phyloP scores from a whole-genome alignment of 1,140 invertebrate genomes.

The Cydia strobilella region DNA sequence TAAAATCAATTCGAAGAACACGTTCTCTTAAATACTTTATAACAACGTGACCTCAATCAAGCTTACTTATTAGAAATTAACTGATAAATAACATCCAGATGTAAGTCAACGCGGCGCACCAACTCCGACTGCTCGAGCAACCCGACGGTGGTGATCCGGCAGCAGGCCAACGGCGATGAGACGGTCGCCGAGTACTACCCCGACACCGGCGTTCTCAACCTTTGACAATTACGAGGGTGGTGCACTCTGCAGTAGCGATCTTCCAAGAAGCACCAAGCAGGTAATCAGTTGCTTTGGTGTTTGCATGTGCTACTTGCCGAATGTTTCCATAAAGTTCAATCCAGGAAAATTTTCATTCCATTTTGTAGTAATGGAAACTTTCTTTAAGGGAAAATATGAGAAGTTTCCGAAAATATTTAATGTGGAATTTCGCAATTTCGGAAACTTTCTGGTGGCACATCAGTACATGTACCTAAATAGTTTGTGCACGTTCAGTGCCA shows the following conservation, averaged over 20 bases:
- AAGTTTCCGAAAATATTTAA: too few species aligned
- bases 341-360: too few species aligned
- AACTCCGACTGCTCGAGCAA: conserved; percentile 53
- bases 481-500: too few species aligned
- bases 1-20: background rate
- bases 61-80: background rate
- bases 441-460: too few species aligned
- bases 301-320: too few species aligned
- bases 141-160: conserved; percentile 64
- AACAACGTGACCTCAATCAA: too few species aligned
- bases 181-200: conserved; percentile 54
- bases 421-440: too few species aligned
- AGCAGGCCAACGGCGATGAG: conserved; percentile 59
- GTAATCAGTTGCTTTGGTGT: background rate
- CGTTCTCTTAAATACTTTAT: background rate
- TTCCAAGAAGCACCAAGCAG: conserved; percentile 28
- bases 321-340: too few species aligned
- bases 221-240: conserved; percentile 77
- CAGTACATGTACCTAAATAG: too few species aligned
- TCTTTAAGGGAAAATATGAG: too few species aligned
- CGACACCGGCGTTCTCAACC: conserved; percentile 61
- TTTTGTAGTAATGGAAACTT: too few species aligned
- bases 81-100: conserved; percentile 36
- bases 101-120: conserved; percentile 51
- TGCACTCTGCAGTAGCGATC: conserved; percentile 73